These are phyloP conservation scores for Dendroctonus ponderosae DNA, from an alignment of 1,140 invertebrate genomes.

Conservation along the genomic window DNA sequence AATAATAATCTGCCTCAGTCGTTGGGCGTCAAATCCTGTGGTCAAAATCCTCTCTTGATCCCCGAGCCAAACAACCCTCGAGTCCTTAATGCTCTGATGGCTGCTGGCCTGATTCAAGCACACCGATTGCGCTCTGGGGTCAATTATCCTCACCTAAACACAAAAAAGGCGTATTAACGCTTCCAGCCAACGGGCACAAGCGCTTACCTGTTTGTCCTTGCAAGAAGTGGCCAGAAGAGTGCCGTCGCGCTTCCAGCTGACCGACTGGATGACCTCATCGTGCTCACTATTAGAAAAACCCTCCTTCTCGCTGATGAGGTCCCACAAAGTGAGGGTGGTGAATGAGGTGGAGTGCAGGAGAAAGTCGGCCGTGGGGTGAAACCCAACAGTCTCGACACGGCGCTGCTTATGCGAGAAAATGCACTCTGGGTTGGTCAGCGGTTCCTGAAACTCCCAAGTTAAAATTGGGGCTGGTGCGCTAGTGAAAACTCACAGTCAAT, in stretches of 20 bases:
- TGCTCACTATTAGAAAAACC: slow-evolving; percentile 76
- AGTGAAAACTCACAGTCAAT: slow-evolving; percentile 49
- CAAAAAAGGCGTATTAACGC: background rate
- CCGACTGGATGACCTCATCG: slow-evolving; percentile 78
- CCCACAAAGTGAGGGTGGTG: slow-evolving; percentile 82
- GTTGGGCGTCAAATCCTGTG: slow-evolving; percentile 74
- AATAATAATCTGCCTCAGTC: slow-evolving; percentile 81
- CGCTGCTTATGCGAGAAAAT: slow-evolving; percentile 77
- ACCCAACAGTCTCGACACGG: slow-evolving; percentile 80
- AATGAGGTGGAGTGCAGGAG: slow-evolving; percentile 78
- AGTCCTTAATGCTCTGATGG: slow-evolving; percentile 88
- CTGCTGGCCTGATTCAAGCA: slow-evolving; percentile 68
- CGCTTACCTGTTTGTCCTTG: slow-evolving; percentile 73
- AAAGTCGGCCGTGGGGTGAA: slow-evolving; percentile 84
- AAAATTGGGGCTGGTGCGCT: background rate
- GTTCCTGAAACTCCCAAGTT: slow-evolving; percentile 54
- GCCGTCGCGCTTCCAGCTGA: slow-evolving; percentile 83
- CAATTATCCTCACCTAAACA: slow-evolving; percentile 66
- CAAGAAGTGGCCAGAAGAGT: slow-evolving; percentile 70
- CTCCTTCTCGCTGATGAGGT: slow-evolving; percentile 79
- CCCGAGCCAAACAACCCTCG: slow-evolving; percentile 84
- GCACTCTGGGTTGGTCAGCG: slow-evolving; percentile 76
- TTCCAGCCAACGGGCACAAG: background rate
- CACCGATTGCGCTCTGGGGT: slow-evolving; percentile 65
- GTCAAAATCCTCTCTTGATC: slow-evolving; percentile 78